Conservation (phyloP, 2,797 vertebrate species). For the Delichon dasypus region DNA sequence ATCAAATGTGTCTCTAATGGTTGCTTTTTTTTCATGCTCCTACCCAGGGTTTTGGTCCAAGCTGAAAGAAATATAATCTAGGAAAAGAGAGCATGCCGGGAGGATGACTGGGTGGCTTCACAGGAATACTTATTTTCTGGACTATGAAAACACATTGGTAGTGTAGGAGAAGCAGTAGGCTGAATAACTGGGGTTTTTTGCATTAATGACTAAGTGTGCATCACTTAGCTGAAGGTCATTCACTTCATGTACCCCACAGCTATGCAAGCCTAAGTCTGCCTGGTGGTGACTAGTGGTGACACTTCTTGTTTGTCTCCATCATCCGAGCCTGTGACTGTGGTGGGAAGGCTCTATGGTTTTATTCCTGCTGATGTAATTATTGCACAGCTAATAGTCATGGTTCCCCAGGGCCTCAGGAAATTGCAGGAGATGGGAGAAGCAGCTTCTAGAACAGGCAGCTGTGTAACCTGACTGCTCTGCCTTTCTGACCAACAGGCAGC, state of each 20-base stretch:
- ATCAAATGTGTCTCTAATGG: not conserved
- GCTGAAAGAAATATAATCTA: not conserved
- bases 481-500: not conserved
- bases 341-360: not conserved
- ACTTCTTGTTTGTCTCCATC: not conserved
- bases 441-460: not conserved
- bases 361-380: not conserved
- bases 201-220: slow-evolving; percentile 12
- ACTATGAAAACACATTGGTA: not conserved
- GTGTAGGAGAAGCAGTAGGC: slow-evolving; percentile 4
- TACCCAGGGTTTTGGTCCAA: not conserved
- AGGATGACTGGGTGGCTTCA: not conserved
- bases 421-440: not conserved
- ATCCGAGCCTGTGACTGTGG: not conserved
- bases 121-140: slow-evolving; percentile 19
- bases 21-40: not conserved
- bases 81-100: not conserved
- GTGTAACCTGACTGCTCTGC: not conserved
- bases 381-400: not conserved
- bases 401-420: not conserved
- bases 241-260: not conserved
- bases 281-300: not conserved
- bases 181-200: not conserved
- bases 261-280: not conserved
- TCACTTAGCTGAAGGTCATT: not conserved